Percentiles rank a stretch among this genome's conserved stretches.
These are phyloP conservation scores for Choloepus hoffmanni DNA, from an alignment of 2,113 vertebrate species.

Conservation along the genomic window DNA sequence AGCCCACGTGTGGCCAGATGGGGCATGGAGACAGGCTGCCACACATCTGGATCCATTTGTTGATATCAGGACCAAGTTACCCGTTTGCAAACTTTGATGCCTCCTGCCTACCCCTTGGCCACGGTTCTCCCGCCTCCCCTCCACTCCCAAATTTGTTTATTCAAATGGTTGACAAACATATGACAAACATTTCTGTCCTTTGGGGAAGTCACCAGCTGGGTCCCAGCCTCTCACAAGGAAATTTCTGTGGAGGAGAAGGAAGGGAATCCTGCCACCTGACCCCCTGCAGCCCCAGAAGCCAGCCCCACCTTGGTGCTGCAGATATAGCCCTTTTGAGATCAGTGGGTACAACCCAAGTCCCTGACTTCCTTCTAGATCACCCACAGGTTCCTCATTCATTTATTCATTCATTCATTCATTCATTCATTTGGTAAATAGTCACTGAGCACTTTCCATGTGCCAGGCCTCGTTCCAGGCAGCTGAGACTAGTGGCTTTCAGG, in stretches of 20 bases:
- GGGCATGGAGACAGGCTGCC: neutral
- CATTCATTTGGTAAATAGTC: neutral
- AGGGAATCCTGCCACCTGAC: neutral
- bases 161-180: neutral
- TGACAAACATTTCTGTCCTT: neutral
- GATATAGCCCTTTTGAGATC: neutral
- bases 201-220: neutral
- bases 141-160: neutral
- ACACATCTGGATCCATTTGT: neutral
- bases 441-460: neutral
- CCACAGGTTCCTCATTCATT: neutral
- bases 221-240: conserved; percentile 5
- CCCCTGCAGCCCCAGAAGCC: neutral
- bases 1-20: neutral
- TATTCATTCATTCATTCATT: neutral
- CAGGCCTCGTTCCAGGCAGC: neutral
- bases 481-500: neutral
- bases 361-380: conserved; percentile 3
- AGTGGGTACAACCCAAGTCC: neutral
- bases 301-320: neutral
- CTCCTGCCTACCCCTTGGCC: neutral
- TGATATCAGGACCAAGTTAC: neutral
- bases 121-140: neutral
- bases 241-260: conserved; percentile 15
- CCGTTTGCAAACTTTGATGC: neutral